Base-by-base conservation (phyloP, 2,797 vertebrate genomes). In the Onychomys torridus region DNA sequence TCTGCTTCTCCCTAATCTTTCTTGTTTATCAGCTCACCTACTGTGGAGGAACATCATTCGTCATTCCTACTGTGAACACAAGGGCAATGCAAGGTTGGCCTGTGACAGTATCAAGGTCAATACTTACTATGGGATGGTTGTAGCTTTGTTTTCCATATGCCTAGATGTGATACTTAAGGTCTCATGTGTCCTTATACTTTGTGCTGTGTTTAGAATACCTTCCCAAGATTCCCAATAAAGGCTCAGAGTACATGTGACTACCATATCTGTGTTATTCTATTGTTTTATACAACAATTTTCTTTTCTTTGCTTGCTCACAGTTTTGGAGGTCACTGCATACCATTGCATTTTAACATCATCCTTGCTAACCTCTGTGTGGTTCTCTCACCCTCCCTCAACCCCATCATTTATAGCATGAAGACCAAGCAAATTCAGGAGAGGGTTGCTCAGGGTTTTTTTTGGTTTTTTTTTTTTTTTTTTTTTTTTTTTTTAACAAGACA, bases 61-160 rank as follows among this genome's bases (percentile, higher is more conserved):
- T 3, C 98, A 98, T 69, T 97, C 97, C 0, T 98, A 94, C 84
- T 99, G 98, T 69, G 98, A 99, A 85, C 98, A 98, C 32, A 97
- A 98, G 46, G 98, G 98, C 5, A 67, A 99, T 94, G 98, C 98
- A 88, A 98, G 97, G 52, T 97, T 99, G 2, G 98, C 98, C 46
- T 98, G 98, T 57, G 96, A 98, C 11, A 98, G 32, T 43, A 93
- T 97, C 12, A 67, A 98, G 1, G 55, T 98, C 59, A 99, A 98
- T 59, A 96, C 98, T 85, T 93, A 98, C 23, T 98, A 98, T 21
- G 98, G 98, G 1, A 90, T 99, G 1, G 11, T 81, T 19, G 93
- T 79, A 5, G 91, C 97, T 0, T 95, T 98, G 1, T 77, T 98
- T 17, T 71, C 98, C 0, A 83, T 97, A 40, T 98, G 88, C 14